Evolutionary conservation across 2,888 invertebrate genomes (phyloP).

Genomic region (Camponotus fellah): DNA sequence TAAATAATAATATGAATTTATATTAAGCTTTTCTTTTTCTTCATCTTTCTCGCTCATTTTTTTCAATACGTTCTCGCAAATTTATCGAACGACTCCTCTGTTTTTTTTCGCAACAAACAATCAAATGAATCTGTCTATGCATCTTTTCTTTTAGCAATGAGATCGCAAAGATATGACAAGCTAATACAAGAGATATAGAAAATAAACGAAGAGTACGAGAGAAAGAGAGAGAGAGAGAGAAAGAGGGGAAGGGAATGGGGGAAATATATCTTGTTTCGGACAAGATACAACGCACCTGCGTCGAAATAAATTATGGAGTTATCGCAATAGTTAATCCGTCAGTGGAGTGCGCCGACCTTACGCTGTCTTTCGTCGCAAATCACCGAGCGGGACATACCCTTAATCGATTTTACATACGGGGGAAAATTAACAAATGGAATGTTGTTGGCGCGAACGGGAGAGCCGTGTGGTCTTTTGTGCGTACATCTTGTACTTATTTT

Average conservation of each 20-base stretch:
- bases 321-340: conserved; percentile 59
- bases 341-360: conserved; percentile 49
- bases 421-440: conserved; percentile 42
- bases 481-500: conserved; percentile 32
- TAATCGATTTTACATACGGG: conserved; percentile 58
- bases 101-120: neutral
- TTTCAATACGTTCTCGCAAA: neutral
- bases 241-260: neutral
- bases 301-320: conserved; percentile 54
- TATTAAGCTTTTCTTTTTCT: no score
- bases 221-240: neutral
- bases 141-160: neutral
- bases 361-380: conserved; percentile 56
- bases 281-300: conserved; percentile 52
- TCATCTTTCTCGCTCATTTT: no score
- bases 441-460: conserved; percentile 7
- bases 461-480: conserved; percentile 20
- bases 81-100: neutral
- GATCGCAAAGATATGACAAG: neutral
- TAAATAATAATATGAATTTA: no score
- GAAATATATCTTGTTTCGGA: conserved; percentile 52
- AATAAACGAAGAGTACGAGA: conserved; percentile 22
- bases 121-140: neutral
- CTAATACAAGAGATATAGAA: conserved; percentile 9
- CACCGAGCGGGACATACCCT: conserved; percentile 50